Evolutionary conservation across 2,113 vertebrate genomes (phyloP), one percentile per base, ranked within the genome.

Genomic region (Leptosomus discolor): DNA sequence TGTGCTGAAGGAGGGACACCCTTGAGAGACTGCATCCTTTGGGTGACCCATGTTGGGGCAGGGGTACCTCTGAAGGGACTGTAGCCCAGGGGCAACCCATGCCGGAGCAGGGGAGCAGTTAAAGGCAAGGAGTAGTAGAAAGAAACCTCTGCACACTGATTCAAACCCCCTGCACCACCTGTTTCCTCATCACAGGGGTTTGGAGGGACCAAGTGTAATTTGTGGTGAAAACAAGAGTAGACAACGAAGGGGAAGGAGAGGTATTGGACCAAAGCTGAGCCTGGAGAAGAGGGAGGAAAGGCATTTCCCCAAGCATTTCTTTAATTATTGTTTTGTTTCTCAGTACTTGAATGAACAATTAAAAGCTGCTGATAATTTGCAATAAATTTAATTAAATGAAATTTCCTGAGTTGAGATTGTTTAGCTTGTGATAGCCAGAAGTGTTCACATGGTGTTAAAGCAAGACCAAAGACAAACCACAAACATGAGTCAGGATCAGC

Each of bases 121-220:
- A 39, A 57, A 76, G 60, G 15, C 8, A 57, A 56, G 34, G 27
- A 46, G 7, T 6, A 56, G 21, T n/a, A 85, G 34, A 67, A 77
- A 46, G 21, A 81, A 91, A 67, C 26, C 7, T 76, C 29, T 67
- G 16, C 7, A 4, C 34, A 5, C 12, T 57, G 20, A 24, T 81
- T 15, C 19, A 5, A 63, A 9, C 3, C 1, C 61, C 68, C 36
- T 77, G 23, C 19, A 57, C 46, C 10, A 41, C 12, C 11, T 57
- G 10, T 48, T 81, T 71, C 57, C 26, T 46, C 51, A 68, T 34
- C 30, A 27, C 37, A 77, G 12, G 3, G 1, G 2, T 76, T 70
- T 85, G 36, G 63, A 79, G 20, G 14, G 11, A 32, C 15, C 0
- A 0, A 54, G 15, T 12, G 1, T 32, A 58, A 27, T 16, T 2